Base-by-base conservation (phyloP, 1,140 invertebrate genomes). In the Bactericera cockerelli region DNA sequence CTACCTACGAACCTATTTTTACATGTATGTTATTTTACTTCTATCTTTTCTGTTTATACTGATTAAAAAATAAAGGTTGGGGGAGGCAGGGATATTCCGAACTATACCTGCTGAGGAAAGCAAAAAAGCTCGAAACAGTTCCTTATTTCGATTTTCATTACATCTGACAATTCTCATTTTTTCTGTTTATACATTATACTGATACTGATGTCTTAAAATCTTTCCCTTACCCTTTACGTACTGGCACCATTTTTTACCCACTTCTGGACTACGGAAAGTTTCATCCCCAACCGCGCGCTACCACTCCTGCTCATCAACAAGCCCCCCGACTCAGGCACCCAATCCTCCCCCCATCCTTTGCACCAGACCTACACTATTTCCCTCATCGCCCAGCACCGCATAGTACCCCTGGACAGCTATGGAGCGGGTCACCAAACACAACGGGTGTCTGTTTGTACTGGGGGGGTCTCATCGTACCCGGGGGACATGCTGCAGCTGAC, bases 301-400 rank as follows among this genome's bases (percentile, higher is more conserved):
- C 89, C 68, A 86, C 86, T 83, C 24, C 94, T 94, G 90, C 72
- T 94, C 3, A 93, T 94, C 60, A 92, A 92, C 65, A 94, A 94
- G 68, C 89, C 90, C 4, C 89, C 89, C 2, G 88, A 92, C 71
- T 71, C 78, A 31, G 79, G 80, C 60, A 74, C 71, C 16, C 72
- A 76, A 57, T 79, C 78, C 6, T 86, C 84, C 13, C 70, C 78
- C 24, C 87, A 91, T 70, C 87, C 87, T 1, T 74, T 88, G 38
- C 87, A 91, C 72, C 81, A 90, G 89, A 92, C 69, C 71, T 92
- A 16, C 82, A 87, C 66, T 94, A 93, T 69, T 94, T 94, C 71
- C 88, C 89, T 10, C 88, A 91, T 68, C 76, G 90, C 42, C 87
- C 86, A 0, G 0, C 75, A 88, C 59, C 71, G 74, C 62, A 89